Conservation (phyloP, 2,797 vertebrate species). For the Serranus cabrilla region DNA sequence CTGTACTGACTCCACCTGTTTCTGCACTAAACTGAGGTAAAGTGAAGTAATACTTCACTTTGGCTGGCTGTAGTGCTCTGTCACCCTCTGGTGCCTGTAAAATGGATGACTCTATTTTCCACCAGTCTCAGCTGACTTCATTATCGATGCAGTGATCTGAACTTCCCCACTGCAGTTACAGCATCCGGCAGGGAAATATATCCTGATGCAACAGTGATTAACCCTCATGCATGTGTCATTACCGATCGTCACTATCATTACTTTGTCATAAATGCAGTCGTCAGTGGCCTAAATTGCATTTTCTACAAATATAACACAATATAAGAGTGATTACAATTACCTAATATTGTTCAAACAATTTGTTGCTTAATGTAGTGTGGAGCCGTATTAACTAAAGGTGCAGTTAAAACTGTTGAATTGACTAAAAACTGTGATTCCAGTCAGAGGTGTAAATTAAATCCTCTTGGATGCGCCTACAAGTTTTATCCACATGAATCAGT, state of each 20-base stretch:
- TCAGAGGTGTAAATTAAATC: constrained; percentile 13
- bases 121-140: constrained; percentile 8
- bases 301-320: not conserved
- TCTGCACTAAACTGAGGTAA: not conserved
- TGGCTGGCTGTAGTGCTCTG: constrained; percentile 33
- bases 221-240: not conserved
- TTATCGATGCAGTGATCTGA: constrained; percentile 4
- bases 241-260: not conserved
- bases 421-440: not conserved
- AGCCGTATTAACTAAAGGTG: not conserved
- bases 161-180: constrained; percentile 1
- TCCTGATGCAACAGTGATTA: constrained; percentile 4
- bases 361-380: not conserved
- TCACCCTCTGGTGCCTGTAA: constrained; percentile 67
- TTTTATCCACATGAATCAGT: not conserved
- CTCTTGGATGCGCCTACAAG: not conserved
- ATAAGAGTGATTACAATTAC: not conserved
- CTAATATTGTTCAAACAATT: too few relatives aligned
- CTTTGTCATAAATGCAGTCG: not conserved
- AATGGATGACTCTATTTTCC: constrained; percentile 31
- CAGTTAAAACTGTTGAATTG: not conserved
- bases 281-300: not conserved
- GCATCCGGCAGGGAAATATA: constrained; percentile 14
- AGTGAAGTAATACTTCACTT: not conserved
- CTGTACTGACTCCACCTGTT: not conserved